Evolutionary conservation across 1,140 invertebrate species (phyloP).

Genomic region (Bombus vancouverensis): DNA sequence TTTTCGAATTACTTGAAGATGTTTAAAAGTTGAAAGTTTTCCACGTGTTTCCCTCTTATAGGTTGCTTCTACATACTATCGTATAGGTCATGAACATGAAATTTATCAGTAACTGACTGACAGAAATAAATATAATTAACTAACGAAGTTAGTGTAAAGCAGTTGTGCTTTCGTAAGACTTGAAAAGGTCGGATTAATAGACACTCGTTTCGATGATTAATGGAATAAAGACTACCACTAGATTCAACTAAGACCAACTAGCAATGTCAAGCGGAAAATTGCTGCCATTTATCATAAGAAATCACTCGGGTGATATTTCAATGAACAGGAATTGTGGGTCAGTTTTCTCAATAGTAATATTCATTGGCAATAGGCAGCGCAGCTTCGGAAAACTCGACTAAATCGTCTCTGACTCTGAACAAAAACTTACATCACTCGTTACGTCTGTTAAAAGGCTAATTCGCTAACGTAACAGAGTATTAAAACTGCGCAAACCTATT

Average conservation of each 20-base stretch:
- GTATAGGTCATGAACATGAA: not conserved
- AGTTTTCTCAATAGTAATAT: conserved; percentile 21
- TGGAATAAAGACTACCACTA: conserved; percentile 39
- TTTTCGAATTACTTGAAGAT: not conserved
- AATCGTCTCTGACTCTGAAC: not conserved
- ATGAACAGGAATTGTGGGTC: conserved; percentile 24
- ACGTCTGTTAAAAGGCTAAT: not conserved
- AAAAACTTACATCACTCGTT: no score
- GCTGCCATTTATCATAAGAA: conserved; percentile 30
- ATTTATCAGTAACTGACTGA: not conserved
- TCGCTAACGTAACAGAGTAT: not conserved
- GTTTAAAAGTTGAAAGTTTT: no score
- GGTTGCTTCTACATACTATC: not conserved
- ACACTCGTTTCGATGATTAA: conserved; percentile 23
- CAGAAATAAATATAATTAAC: not conserved
- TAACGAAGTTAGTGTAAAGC: not conserved
- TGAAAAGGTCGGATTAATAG: conserved; percentile 54
- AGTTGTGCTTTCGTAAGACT: conserved; percentile 2
- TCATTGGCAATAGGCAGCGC: not conserved
- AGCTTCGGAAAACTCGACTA: not conserved
- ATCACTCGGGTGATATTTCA: conserved; percentile 18
- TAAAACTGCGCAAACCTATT: not conserved
- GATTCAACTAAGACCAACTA: conserved; percentile 41
- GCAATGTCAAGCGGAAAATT: conserved; percentile 52
- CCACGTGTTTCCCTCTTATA: not conserved